Base-by-base conservation (phyloP, 2,888 invertebrate genomes). In the Anoncus sp. region DNA sequence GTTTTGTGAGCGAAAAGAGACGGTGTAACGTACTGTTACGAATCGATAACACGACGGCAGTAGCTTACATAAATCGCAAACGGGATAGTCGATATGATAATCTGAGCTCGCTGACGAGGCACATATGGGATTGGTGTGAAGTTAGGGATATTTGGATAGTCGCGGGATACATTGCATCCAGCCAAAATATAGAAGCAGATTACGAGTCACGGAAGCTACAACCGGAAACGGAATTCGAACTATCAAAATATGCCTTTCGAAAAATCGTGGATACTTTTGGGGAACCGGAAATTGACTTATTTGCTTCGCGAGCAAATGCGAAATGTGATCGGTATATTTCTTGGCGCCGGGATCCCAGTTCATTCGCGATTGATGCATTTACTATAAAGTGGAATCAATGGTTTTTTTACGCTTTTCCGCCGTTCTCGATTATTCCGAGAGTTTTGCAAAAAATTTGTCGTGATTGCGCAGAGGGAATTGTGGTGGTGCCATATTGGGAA, bases 391-490 rank as follows among this genome's bases (percentile, higher is more conserved):
- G 59, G 62, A 69, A 38, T 12, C 14, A 22, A 16, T 67, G 53
- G 51, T 72, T 65, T 27, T 65, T 72, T 16, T 72, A 73, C 10
- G 73, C 73, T 5, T 73, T 74, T 12, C 66, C 66, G 0, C 66
- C 73, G 0, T 74, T 66, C 24, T 66, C 66, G 2, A 45, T 57
- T 10, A 79, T 87, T 66, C 55, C 76, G 38, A 82, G 69, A 81
- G 66, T 75, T 3, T 22, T 88, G 4, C 49, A 81, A 47, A 87
- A 87, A 80, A 85, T 88, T 31, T 78, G 24, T n/a, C 20, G 24
- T 1, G 66, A 53, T 3, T 10, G 40, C 4, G 35, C 66, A 1
- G 9, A 27, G 6, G 73, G 73, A 14, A 59, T 65, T 47, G 40
- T 66, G 1, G 74, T 74, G 12, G 62, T 62, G n/a, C 67, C 67